These are phyloP conservation scores for Mus minutoides DNA, from an alignment of 2,797 vertebrate genomes.

Conservation along the genomic window DNA sequence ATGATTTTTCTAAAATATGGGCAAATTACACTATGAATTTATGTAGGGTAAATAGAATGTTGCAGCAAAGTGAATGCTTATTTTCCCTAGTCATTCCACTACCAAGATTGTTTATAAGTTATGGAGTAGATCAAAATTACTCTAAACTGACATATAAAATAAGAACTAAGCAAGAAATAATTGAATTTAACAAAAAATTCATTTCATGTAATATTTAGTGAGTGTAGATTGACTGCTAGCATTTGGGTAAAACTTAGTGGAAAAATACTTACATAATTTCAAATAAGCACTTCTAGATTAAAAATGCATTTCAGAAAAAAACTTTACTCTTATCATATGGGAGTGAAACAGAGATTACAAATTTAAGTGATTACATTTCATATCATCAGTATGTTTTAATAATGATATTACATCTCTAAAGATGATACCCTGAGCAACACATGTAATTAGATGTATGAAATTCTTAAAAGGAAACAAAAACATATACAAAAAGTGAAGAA, in stretches of 20 bases:
- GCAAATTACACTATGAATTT: constrained; percentile 6
- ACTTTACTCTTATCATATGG: background rate
- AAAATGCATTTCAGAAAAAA: constrained; percentile 14
- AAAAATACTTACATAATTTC: background rate
- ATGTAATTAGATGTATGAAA: background rate
- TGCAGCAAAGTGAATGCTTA: background rate
- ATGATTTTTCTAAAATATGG: background rate
- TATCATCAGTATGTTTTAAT: background rate
- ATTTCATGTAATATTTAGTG: background rate
- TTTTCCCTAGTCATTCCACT: background rate
- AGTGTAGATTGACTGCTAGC: background rate
- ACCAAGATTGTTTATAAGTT: background rate
- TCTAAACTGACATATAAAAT: background rate
- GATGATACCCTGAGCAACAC: background rate
- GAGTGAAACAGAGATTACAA: background rate
- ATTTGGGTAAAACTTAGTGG: background rate
- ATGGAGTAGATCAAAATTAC: background rate
- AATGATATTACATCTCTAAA: background rate
- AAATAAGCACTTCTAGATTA: background rate
- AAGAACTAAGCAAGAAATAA: background rate
- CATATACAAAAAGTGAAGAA: background rate
- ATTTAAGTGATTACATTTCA: constrained; percentile 16
- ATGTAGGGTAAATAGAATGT: background rate
- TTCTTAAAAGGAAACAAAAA: background rate
- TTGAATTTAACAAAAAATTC: background rate